Percentiles rank a stretch among this genome's conserved stretches.
Evolutionary conservation across 23 tunicate genomes (phyloP).

Genomic region (Styela plicata): DNA sequence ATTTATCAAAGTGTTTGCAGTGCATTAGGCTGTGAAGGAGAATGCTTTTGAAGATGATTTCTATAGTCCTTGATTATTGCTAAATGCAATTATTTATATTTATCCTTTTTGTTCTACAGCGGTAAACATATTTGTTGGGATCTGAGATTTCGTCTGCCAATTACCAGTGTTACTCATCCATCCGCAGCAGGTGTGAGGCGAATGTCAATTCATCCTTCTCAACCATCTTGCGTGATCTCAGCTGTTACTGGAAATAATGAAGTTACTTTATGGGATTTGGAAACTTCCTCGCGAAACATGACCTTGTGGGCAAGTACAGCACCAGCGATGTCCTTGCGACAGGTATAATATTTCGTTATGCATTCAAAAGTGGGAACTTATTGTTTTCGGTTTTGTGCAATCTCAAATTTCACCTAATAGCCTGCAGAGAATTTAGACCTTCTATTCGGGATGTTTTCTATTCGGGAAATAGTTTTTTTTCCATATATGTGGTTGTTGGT

Average conservation of each 20-base stretch:
- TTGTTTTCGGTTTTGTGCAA: too few species aligned
- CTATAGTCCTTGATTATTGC: too few species aligned
- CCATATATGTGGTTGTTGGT: too few species aligned
- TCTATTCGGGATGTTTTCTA: too few species aligned
- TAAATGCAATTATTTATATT: too few species aligned
- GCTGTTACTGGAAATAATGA: conserved; percentile 91
- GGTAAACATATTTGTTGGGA: conserved; percentile 85
- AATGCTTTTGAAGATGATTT: too few species aligned
- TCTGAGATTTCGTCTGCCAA: conserved; percentile 78
- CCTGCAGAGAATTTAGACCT: too few species aligned
- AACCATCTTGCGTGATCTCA: conserved; percentile 64
- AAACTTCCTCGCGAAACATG: conserved; percentile 62
- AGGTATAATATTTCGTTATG: conserved; percentile 16
- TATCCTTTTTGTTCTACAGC: too few species aligned
- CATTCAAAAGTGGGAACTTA: too few species aligned
- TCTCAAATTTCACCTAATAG: too few species aligned
- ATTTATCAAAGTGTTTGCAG: not conserved
- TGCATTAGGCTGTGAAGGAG: too few species aligned
- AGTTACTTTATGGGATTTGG: conserved; percentile 77
- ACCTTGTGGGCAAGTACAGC: conserved; percentile 87
- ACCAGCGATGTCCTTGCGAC: conserved; percentile 50
- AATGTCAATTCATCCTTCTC: conserved; percentile 54
- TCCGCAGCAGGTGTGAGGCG: conserved; percentile 54
- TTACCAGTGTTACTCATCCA: conserved; percentile 66
- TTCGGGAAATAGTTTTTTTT: too few species aligned